Evolutionary conservation across 2,113 vertebrate genomes (phyloP), one percentile per base, ranked within the genome.

Genomic region (Phylloscopus trochilus): DNA sequence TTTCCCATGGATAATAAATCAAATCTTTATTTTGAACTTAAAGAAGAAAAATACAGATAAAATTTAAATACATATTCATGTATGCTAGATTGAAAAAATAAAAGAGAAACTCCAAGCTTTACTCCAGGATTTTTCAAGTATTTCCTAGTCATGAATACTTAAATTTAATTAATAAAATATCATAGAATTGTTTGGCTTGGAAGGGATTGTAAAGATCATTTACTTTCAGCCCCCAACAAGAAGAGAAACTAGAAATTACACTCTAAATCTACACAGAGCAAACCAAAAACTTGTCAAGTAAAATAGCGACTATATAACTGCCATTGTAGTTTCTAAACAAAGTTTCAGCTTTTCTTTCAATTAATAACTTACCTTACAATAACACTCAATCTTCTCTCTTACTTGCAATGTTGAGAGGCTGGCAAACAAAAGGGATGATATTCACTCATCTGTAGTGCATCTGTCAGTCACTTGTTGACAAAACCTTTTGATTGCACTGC

Each of bases 381-480:
- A 78, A 92, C 11, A 70, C 39, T 91, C 13, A 43, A n/a, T 70
- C 39, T 77, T 56, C 51, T 55, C 53, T 26, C 78, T 82, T 35
- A 93, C 51, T 23, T 27, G 56, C 63, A 52, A 9, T 7, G 27
- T 20, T 35, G 74, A 82, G 37, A 85, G 49, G 68, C 41, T 79
- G 59, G 62, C 66, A 90, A 82, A 7, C 37, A 35, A 35, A 17
- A 55, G 33, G 15, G 19, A 72, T n/a, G 7, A 37, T 14, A 41
- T 52, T 96, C 88, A 97, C 78, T 97, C 97, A 82, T 97, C 97
- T 75, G 96, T 97, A 96, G 97, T 96, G 89, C 97, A 98, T 62
- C 98, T 97, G 46, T 97, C 96, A 52, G 97, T 97, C 97, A 98
- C 97, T 77, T 98, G 96, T 91, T 97, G 97, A 74, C 97, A 98